These are phyloP conservation scores for Hippoglossus stenolepis DNA, from an alignment of 2,113 vertebrate genomes.

Conservation along the genomic window DNA sequence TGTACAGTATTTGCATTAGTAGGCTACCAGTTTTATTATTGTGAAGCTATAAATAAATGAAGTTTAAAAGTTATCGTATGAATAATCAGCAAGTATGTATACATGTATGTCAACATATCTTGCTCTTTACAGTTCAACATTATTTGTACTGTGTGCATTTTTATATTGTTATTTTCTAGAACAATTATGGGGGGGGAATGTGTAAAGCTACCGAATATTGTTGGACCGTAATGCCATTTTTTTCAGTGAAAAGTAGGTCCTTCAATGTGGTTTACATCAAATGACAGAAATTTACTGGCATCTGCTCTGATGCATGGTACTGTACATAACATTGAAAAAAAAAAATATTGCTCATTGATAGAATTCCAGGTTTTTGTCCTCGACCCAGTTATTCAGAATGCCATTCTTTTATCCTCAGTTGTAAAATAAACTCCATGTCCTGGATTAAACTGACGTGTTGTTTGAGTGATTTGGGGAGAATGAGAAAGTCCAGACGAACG, in stretches of 20 bases:
- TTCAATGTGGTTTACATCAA: conserved; percentile 94
- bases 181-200: conserved; percentile 77
- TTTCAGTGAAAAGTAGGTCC: conserved; percentile 93
- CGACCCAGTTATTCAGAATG: conserved; percentile 88
- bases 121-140: conserved; percentile 95
- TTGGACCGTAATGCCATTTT: conserved; percentile 87
- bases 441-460: conserved; percentile 57
- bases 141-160: conserved; percentile 99
- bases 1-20: conserved; percentile 92
- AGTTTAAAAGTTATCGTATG: conserved; percentile 88
- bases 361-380: conserved; percentile 96
- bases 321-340: conserved; percentile 81
- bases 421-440: conserved; percentile 85
- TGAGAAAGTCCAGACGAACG: neutral
- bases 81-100: conserved; percentile 93
- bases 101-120: conserved; percentile 92
- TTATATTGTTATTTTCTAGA: conserved; percentile 99
- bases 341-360: conserved; percentile 91
- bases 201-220: conserved; percentile 84
- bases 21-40: conserved; percentile 85
- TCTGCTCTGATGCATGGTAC: conserved; percentile 91
- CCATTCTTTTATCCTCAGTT: conserved; percentile 83
- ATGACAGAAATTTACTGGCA: conserved; percentile 89
- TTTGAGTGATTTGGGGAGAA: conserved; percentile 59
- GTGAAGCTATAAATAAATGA: conserved; percentile 79